Base-by-base conservation (phyloP, 2,797 vertebrate species). In the Aselliscus stoliczkanus region DNA sequence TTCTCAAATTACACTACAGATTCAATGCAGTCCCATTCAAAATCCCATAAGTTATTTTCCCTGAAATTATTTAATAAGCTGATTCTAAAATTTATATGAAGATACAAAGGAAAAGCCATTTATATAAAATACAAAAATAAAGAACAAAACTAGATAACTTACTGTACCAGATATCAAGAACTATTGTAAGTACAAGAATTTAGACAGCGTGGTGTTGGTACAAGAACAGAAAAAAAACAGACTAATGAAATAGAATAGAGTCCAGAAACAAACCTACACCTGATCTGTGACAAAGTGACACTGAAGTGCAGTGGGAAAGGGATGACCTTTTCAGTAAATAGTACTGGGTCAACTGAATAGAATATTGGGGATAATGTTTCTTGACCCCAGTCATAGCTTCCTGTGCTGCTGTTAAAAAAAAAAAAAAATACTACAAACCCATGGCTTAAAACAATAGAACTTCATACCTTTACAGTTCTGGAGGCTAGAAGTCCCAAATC, bases 1-100 rank as follows among this genome's bases (percentile, higher is more conserved):
- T 70, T 69, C 77, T 60, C 69, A 54, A n/a, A 73, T 82, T 67
- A 42, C 58, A 39, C 27, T 47, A 34, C 62, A 94, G 39, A 73
- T 60, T 60, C 67, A 54, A 8, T 15, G 15, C 23, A 34, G 75
- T 58, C 67, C 54, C 52, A 87, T 3, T 69, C n/a, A 62, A 88
- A 83, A 62, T 9, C 65, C 34, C 50, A 44, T 7, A 25, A 42
- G 29, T 10, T 65, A 73, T n/a, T n/a, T 5, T 13, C 25, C 81
- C 89, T 42, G 56, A 93, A 96, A 50, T 67, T n/a, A n/a, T n/a
- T n/a, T 54, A 87, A 62, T 4, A 42, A 73, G 4, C 31, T 44
- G n/a, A 62, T 84, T 90, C 81, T 56, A 79, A 86, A 72, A 76
- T 60, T 1, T 13, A 72, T 7, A 15, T 7, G 8, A 56, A 67